A percentile compares a stretch with the other conserved stretches of the same genome.
phyloP scores from a whole-genome alignment of 2,797 vertebrate genomes.

The Gambusia yucatana region DNA sequence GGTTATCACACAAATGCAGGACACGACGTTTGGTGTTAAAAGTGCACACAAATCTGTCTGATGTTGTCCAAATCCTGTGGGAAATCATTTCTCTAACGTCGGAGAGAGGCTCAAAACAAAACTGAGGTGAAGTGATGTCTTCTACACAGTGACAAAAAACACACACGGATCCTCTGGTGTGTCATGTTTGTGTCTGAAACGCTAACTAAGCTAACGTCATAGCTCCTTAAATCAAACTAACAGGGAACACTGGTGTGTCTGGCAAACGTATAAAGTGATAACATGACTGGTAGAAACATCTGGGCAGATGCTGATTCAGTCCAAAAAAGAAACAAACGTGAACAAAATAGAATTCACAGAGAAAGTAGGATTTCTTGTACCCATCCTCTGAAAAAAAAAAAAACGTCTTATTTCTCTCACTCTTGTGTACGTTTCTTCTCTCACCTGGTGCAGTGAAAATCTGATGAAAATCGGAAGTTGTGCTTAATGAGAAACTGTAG shows the following conservation, averaged over 20 bases:
- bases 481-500: conserved; percentile 3
- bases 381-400: conserved; percentile 21
- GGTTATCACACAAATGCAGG: conserved; percentile 3
- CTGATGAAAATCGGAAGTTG: background rate
- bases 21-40: background rate
- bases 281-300: conserved; percentile 55
- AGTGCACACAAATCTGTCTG: conserved; percentile 16
- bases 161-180: conserved; percentile 32
- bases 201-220: conserved; percentile 60
- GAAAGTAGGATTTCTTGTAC: conserved; percentile 5
- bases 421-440: background rate
- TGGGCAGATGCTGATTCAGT: conserved; percentile 46
- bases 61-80: conserved; percentile 25
- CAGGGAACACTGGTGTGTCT: conserved; percentile 46
- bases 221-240: conserved; percentile 64
- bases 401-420: conserved; percentile 12
- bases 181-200: conserved; percentile 45
- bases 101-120: conserved; percentile 2
- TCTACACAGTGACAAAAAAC: conserved; percentile 24
- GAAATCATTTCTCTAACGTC: conserved; percentile 27
- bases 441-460: background rate
- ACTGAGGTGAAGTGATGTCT: conserved; percentile 29
- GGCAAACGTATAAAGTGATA: conserved; percentile 54
- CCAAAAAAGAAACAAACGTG: conserved; percentile 9
- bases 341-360: conserved; percentile 19